Percentiles rank a stretch among this genome's conserved stretches.
Evolutionary conservation across 2,113 vertebrate species (phyloP).

Genomic region (Acrocephalus arundinaceus): DNA sequence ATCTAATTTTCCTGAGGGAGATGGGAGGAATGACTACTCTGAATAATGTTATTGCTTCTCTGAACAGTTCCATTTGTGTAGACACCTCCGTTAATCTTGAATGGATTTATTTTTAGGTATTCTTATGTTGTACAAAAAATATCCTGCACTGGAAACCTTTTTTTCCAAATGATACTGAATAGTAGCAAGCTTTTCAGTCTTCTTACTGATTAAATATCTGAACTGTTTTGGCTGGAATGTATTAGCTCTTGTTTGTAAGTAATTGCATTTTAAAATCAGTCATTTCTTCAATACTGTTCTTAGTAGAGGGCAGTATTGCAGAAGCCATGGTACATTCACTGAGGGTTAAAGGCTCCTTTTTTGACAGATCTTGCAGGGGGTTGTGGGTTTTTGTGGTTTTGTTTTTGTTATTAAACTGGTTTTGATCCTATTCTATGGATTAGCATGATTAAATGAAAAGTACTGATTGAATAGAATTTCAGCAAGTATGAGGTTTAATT

Average conservation of each 20-base stretch:
- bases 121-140: slow-evolving; percentile 52
- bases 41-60: not conserved
- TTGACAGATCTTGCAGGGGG: not conserved
- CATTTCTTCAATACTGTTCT: not conserved
- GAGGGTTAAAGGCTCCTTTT: not conserved
- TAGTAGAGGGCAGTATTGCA: not conserved
- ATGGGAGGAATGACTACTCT: not conserved
- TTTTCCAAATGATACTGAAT: slow-evolving; percentile 63
- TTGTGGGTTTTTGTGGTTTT: not conserved
- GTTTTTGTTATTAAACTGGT: not conserved
- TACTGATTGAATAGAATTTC: slow-evolving; percentile 36
- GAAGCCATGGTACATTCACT: not conserved
- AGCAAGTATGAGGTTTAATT: slow-evolving; percentile 5
- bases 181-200: slow-evolving; percentile 54
- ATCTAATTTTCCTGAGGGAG: slow-evolving; percentile 1
- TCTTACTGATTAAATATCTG: slow-evolving; percentile 35
- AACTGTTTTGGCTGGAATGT: slow-evolving; percentile 42
- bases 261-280: slow-evolving; percentile 14
- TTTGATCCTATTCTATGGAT: slow-evolving; percentile 25
- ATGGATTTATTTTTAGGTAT: slow-evolving; percentile 72
- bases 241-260: slow-evolving; percentile 51
- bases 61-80: slow-evolving; percentile 59
- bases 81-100: slow-evolving; percentile 62
- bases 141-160: slow-evolving; percentile 44
- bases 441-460: slow-evolving; percentile 40